A percentile compares a stretch with the other conserved stretches of the same genome.
These are phyloP conservation scores for Nibea coibor DNA, from an alignment of 2,113 vertebrate species.

Conservation along the genomic window DNA sequence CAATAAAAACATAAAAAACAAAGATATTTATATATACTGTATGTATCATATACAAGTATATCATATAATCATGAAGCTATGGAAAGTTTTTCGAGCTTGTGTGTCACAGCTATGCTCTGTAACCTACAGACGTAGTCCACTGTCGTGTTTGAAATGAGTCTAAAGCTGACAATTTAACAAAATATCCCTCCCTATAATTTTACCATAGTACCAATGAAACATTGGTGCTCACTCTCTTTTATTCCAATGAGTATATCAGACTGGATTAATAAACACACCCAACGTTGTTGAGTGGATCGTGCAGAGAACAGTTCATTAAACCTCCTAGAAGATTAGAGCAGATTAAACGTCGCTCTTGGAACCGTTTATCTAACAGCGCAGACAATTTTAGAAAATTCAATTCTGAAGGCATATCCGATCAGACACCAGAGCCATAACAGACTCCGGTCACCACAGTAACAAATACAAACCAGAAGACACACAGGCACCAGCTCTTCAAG, in stretches of 20 bases:
- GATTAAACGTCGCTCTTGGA: background rate
- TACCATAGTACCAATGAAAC: background rate
- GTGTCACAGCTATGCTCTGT: background rate
- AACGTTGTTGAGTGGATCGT: background rate
- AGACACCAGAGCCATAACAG: background rate
- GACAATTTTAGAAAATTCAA: background rate
- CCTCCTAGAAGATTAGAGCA: background rate
- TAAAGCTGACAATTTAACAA: background rate
- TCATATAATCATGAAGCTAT: background rate
- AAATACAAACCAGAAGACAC: background rate
- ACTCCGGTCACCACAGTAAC: background rate
- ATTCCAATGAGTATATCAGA: background rate
- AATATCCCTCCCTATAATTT: background rate
- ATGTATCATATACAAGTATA: background rate
- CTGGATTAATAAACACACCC: constrained; percentile 17
- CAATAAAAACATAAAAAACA: background rate
- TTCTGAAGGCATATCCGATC: background rate
- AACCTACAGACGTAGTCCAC: background rate
- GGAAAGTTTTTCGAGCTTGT: background rate
- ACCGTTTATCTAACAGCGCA: background rate
- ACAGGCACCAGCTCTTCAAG: background rate
- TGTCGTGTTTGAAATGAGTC: background rate
- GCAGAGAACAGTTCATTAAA: background rate
- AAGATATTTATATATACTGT: background rate
- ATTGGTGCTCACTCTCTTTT: background rate